Evolutionary conservation across 2,113 vertebrate genomes (phyloP).

Genomic region (Lutjanus erythropterus): DNA sequence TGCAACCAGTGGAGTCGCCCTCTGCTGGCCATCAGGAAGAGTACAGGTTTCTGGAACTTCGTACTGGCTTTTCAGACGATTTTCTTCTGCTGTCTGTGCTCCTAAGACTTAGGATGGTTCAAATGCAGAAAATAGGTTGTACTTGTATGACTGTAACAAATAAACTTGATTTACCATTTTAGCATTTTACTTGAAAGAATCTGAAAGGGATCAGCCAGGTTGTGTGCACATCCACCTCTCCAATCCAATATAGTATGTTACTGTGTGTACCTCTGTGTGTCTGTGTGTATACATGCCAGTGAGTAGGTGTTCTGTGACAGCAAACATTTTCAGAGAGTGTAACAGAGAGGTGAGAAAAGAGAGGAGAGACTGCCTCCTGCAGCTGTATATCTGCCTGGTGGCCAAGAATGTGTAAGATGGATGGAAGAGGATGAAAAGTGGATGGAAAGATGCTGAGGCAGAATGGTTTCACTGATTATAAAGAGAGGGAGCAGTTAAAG

Average conservation of each 20-base stretch:
- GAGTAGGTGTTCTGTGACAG: slow-evolving; percentile 42
- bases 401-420: slow-evolving; percentile 3
- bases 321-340: slow-evolving; percentile 24
- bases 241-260: not conserved
- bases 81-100: too few species aligned
- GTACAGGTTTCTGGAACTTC: too few species aligned
- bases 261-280: slow-evolving; percentile 12
- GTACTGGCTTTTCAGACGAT: too few species aligned
- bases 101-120: too few species aligned
- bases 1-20: too few species aligned
- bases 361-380: slow-evolving; percentile 1
- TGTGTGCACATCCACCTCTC: slow-evolving; percentile 11
- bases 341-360: slow-evolving; percentile 17
- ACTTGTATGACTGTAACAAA: too few species aligned
- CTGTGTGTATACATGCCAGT: not conserved
- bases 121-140: too few species aligned
- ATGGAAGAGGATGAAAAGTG: slow-evolving; percentile 8
- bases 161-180: too few species aligned
- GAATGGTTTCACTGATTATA: slow-evolving; percentile 8
- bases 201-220: slow-evolving; percentile 23
- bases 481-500: not conserved
- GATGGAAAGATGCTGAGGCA: slow-evolving; percentile 28
- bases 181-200: slow-evolving; percentile 11
- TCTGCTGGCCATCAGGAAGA: too few species aligned
- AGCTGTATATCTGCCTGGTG: not conserved